Evolutionary conservation across 1,140 invertebrate genomes (phyloP), one percentile per base, ranked within the genome.

Genomic region (Drosophila kurseongensis): DNA sequence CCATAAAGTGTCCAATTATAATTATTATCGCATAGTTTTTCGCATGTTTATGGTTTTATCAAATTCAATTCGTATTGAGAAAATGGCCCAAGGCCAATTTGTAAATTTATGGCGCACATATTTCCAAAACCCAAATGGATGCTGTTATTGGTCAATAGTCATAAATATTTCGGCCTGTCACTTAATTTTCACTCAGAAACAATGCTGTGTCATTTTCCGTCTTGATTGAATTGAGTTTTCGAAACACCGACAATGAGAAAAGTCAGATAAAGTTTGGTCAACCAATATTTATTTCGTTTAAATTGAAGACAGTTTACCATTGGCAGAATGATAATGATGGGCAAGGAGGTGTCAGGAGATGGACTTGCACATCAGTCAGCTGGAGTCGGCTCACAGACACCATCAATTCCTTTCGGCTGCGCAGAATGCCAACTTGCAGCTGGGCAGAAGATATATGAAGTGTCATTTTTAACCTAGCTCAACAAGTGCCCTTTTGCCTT

Each of bases 181-280:
- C 58, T 65, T 59, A 55, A 80, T 54, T 80, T 80, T 76, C 44
- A 62, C 48, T 67, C 60, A 10, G 12, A 67, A 75, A 66, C 57
- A 75, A 51, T 60, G 65, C 50, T 45, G 42, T 75, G 52, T 60
- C 58, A 16, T 16, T 36, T 29, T 47, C 44, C 2, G 42, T 66
- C 32, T 68, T 78, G 65, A 85, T 85, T 85, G 71, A 86, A 81
- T 86, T 78, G 48, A 81, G 57, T 78, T 81, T 78, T 40, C 14
- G 23, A 27, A 35, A 42, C 16, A 69, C 29, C 14, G 29, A 52
- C 16, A 27, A 40, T 14, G 8, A 13, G n/a, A 40, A 67, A 42
- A 51, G 36, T 61, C 29, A 36, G 44, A 35, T 44, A 85, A 80
- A 78, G 41, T 85, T 85, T 77, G 60, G 47, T 68, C 63, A 75